These are phyloP conservation scores for Anguilla marmorata DNA, from an alignment of 2,797 vertebrate species.

Conservation along the genomic window DNA sequence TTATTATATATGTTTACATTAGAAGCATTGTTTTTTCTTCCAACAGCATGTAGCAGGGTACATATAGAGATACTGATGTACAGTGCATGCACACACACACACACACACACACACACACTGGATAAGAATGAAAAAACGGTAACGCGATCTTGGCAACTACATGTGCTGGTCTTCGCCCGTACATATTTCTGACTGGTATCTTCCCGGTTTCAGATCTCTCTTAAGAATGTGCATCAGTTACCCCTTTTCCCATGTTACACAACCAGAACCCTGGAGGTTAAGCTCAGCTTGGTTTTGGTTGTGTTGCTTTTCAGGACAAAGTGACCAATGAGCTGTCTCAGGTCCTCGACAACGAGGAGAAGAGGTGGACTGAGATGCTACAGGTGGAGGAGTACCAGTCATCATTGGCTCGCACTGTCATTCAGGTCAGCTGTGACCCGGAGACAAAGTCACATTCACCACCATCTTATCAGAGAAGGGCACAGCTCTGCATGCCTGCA, in stretches of 20 bases:
- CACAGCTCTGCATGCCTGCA: neutral
- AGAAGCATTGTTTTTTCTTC: no score
- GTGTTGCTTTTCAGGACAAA: constrained; percentile 59
- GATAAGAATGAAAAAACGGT: neutral
- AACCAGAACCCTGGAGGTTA: neutral
- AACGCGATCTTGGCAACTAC: neutral
- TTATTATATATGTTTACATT: no score
- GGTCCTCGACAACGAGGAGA: constrained; percentile 75
- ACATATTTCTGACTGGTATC: neutral
- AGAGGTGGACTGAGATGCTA: constrained; percentile 68
- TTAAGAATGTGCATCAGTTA: neutral
- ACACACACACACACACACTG: constrained; percentile 13
- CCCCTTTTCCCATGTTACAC: neutral
- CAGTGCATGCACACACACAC: neutral
- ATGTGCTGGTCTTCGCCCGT: neutral
- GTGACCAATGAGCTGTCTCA: constrained; percentile 74
- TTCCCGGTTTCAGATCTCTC: neutral
- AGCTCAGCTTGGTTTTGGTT: neutral
- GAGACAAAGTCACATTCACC: neutral
- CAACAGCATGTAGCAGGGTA: neutral
- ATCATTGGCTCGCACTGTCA: constrained; percentile 65
- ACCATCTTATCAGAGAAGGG: neutral
- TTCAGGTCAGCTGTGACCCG: constrained; percentile 64
- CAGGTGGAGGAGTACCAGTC: constrained; percentile 70
- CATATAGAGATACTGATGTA: neutral